Evolutionary conservation across 2,888 invertebrate genomes (phyloP), one percentile per base, ranked within the genome.

Genomic region (Cotesia congregata): DNA sequence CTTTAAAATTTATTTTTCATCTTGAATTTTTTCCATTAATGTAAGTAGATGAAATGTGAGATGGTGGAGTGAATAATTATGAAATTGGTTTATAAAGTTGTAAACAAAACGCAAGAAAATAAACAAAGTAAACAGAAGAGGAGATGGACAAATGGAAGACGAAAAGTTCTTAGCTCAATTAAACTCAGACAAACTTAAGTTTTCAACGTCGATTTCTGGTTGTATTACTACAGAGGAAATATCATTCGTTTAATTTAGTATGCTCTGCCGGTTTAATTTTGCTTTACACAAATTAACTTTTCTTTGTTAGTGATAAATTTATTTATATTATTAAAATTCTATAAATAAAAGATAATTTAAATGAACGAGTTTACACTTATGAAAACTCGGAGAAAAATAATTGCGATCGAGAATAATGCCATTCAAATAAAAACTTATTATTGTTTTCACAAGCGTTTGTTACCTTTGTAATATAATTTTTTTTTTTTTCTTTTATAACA

Each of bases 91-190:
- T 50, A 50, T 50, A 50, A 50, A 50, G 9, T 50, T 12, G 50
- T 7, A 12, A 50, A 50, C 12, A 72, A 76, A 78, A 74, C 30
- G 30, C 3, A 30, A 68, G 73, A 76, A 62, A 76, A 74, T 67
- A 74, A 75, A 76, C 69, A 70, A 67, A 68, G 71, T 69, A 59
- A 40, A 73, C 70, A 38, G 67, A 41, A 65, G 61, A 70, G 67
- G 39, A 59, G 70, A 65, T 79, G 78, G 78, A 67, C 74, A 75
- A 82, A 84, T 82, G 83, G 84, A 86, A 85, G 84, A 84, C 83
- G 85, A 78, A 82, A 85, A 85, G 82, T 85, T 85, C 84, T 82
- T 82, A 82, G 85, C 84, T 85, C 84, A 85, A 85, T 85, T 85
- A 85, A 85, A 84, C 85, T 85, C 84, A 80, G 82, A 83, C 80